Percentiles rank a stretch among this genome's conserved stretches.
Conservation (phyloP, 2,888 invertebrate genomes). For the Dinocampus coccinellae region DNA sequence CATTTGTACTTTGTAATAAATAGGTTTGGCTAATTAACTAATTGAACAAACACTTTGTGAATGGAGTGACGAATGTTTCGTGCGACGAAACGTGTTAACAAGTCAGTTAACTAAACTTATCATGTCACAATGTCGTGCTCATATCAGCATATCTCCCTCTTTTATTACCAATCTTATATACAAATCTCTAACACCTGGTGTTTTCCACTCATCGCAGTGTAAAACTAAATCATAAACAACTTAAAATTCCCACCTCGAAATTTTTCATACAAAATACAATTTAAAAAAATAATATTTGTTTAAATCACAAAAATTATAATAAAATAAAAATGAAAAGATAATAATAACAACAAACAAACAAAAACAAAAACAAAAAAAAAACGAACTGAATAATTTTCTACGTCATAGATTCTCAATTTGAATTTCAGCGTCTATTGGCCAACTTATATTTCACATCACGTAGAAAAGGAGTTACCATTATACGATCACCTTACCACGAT, state of each 20-base stretch:
- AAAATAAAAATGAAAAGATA: too few species aligned
- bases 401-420: constrained; percentile 1
- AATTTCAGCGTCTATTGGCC: not conserved
- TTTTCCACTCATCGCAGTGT: too few species aligned
- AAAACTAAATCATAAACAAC: too few species aligned
- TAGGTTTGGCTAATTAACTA: constrained; percentile 36
- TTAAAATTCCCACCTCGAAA: too few species aligned
- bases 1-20: not conserved
- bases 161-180: too few species aligned
- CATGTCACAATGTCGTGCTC: too few species aligned
- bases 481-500: constrained; percentile 21
- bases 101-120: not conserved
- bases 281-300: too few species aligned
- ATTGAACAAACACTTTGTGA: constrained; percentile 24
- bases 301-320: too few species aligned
- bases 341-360: not conserved
- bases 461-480: constrained; percentile 22
- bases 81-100: not conserved
- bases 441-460: constrained; percentile 48
- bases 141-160: too few species aligned
- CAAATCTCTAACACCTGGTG: not conserved
- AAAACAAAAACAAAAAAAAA: not conserved
- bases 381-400: not conserved
- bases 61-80: not conserved
- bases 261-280: too few species aligned